Percentiles rank a stretch among this genome's conserved stretches.
These are phyloP conservation scores for Himantopus leucocephalus DNA, from an alignment of 2,113 vertebrate species.

Conservation along the genomic window DNA sequence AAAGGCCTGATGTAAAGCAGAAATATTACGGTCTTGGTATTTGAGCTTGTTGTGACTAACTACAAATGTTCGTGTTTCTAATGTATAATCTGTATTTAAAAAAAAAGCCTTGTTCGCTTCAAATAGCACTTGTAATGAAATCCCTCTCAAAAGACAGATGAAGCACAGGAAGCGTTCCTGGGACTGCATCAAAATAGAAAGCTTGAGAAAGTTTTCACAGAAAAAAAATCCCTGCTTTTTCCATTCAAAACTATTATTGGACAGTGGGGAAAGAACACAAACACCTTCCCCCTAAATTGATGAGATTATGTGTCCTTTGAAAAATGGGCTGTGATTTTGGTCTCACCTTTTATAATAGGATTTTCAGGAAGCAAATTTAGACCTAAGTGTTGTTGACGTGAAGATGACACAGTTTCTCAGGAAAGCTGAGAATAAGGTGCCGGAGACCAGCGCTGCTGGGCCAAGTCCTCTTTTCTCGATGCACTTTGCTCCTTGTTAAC, in stretches of 20 bases:
- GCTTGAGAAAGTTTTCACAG: background rate
- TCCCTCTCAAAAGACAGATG: background rate
- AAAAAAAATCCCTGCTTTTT: background rate
- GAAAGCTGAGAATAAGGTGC: slow-evolving; percentile 56
- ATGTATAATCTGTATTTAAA: background rate
- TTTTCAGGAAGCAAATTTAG: slow-evolving; percentile 73
- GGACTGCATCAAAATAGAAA: background rate
- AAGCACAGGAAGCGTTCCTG: background rate
- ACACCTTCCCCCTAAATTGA: slow-evolving; percentile 9
- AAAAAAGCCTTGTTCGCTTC: background rate
- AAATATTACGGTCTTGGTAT: background rate
- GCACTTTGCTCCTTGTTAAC: slow-evolving; percentile 8
- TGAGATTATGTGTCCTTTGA: background rate
- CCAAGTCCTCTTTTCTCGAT: background rate
- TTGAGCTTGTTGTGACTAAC: background rate
- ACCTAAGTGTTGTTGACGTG: slow-evolving; percentile 68
- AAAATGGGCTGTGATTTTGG: slow-evolving; percentile 23
- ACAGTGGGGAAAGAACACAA: background rate
- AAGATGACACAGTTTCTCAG: slow-evolving; percentile 61
- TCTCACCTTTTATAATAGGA: slow-evolving; percentile 66
- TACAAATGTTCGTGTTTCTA: background rate
- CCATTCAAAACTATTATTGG: slow-evolving; percentile 45
- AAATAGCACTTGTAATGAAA: background rate
- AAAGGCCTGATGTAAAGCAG: background rate
- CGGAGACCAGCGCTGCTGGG: background rate